Base-by-base conservation (phyloP, 2,888 invertebrate species). In the Ryuthela nishihirai region DNA sequence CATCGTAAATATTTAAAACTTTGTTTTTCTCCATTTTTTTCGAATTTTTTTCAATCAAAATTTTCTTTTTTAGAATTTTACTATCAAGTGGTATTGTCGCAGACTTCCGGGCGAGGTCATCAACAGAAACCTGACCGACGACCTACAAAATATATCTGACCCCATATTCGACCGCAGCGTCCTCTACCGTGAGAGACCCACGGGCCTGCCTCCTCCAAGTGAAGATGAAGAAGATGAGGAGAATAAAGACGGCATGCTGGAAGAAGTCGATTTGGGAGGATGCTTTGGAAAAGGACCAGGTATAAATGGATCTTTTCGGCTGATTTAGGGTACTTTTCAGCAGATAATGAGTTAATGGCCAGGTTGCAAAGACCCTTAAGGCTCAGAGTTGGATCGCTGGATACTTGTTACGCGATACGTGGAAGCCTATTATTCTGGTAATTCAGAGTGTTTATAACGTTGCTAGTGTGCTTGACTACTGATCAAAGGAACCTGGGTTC, bases 271-370 rank as follows among this genome's bases (percentile, higher is more conserved):
- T 55, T 38, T 52, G 34, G 69, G 69, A 12, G 69, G 69, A 6
- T 69, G 69, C 39, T 69, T 69, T 45, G 68, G 69, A 17, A 67
- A 64, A 18, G 69, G 69, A 18, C 67, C 67, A 20, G 69, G 67
- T 64, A 20, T 39, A 44, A 43, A 5, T n/a, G n/a, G n/a, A n/a
- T n/a, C n/a, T n/a, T n/a, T n/a, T n/a, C n/a, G n/a, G n/a, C n/a
- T n/a, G n/a, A n/a, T n/a, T n/a, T n/a, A n/a, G n/a, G n/a, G n/a
- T n/a, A n/a, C n/a, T n/a, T n/a, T n/a, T n/a, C n/a, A n/a, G n/a
- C n/a, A n/a, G n/a, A n/a, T n/a, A n/a, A n/a, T n/a, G n/a, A n/a
- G n/a, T n/a, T n/a, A n/a, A n/a, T n/a, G n/a, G n/a, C n/a, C n/a
- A n/a, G n/a, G n/a, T n/a, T n/a, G n/a, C n/a, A n/a, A n/a, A n/a